A percentile compares a stretch with the other conserved stretches of the same genome.
Evolutionary conservation across 37 sponge, comb jelly and placozoan species (phyloP).

Genomic region (Hormiphora californensis): DNA sequence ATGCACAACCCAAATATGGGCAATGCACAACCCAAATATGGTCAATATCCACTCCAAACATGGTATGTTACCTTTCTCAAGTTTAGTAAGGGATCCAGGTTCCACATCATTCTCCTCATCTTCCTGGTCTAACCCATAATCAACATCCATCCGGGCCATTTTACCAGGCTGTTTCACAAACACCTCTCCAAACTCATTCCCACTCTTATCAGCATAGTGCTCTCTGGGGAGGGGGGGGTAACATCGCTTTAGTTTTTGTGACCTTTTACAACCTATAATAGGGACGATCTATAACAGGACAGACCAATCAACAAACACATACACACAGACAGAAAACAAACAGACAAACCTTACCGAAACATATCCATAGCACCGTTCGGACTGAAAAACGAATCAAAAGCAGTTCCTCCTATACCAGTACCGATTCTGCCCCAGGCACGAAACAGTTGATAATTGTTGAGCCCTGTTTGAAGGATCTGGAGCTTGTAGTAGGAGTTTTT

Average conservation of each 20-base stretch:
- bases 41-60: too few species aligned
- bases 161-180: slow-evolving; percentile 75
- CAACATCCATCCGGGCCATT: slow-evolving; percentile 96
- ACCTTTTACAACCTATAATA: too few species aligned
- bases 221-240: too few species aligned
- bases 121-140: slow-evolving; percentile 76
- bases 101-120: slow-evolving; percentile 55
- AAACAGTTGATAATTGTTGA: slow-evolving; percentile 64
- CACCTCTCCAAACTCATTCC: slow-evolving; percentile 62
- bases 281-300: too few species aligned
- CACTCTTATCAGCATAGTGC: slow-evolving; percentile 13
- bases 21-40: too few species aligned
- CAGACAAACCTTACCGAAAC: slow-evolving; percentile 50
- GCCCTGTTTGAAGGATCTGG: slow-evolving; percentile 80
- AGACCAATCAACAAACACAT: too few species aligned
- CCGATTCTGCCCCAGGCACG: slow-evolving; percentile 97
- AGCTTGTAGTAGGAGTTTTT: slow-evolving; percentile 98
- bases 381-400: slow-evolving; percentile 58
- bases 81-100: slow-evolving; percentile 72
- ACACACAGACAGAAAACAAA: too few species aligned
- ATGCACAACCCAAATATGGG: too few species aligned
- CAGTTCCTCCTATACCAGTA: slow-evolving; percentile 84
- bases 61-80: slow-evolving; percentile 55
- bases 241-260: too few species aligned
- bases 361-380: slow-evolving; percentile 58